Base-by-base conservation (phyloP, 2,113 vertebrate genomes). In the Petrocephalus zakoni region DNA sequence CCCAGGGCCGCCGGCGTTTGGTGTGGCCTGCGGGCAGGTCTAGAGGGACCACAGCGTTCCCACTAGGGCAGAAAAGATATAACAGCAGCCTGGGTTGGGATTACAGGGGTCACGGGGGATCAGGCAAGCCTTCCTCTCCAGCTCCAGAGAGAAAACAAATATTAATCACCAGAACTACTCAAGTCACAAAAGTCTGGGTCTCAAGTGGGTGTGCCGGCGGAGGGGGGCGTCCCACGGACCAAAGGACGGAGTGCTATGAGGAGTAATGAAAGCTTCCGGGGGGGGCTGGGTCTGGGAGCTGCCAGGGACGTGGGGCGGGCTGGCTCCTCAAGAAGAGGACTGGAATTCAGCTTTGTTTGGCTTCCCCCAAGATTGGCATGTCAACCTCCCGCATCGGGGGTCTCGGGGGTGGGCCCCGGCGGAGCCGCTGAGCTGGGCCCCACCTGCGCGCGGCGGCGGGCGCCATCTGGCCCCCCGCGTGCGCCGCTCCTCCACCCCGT, bases 391-490 rank as follows among this genome's bases (percentile, higher is more conserved):
- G 53, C 85, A 22, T 37, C 19, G 85, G 34, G 29, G 85, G 83
- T 85, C 83, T 82, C 83, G 78, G 78, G 53, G 88, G 29, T 49
- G 11, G 88, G 47, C 55, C 88, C 55, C 58, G 46, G 58, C 21
- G 56, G 88, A 89, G 88, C 56, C 75, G 21, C 47, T 83, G 88
- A 87, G 83, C 88, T 78, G 81, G 85, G 85, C 75, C 90, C 88
- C 90, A 88, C 81, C 88, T 90, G 83, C 82, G 83, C 37, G 78
- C 78, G 78, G 64, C 75, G 47, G 81, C 49, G 86, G 64, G 81
- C 86, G 87, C 90, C 90, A 89, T 90, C 90, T 90, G 88, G 82
- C 46, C 78, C 85, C 61, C 72, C 52, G 61, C 61, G 61, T 19
- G 53, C 49, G 81, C 46, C 88, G 82, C 85, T 83, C 84, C 87